Evolutionary conservation across 1,140 invertebrate species (phyloP), one percentile per base, ranked within the genome.

Genomic region (Doryteuthis pealeii): DNA sequence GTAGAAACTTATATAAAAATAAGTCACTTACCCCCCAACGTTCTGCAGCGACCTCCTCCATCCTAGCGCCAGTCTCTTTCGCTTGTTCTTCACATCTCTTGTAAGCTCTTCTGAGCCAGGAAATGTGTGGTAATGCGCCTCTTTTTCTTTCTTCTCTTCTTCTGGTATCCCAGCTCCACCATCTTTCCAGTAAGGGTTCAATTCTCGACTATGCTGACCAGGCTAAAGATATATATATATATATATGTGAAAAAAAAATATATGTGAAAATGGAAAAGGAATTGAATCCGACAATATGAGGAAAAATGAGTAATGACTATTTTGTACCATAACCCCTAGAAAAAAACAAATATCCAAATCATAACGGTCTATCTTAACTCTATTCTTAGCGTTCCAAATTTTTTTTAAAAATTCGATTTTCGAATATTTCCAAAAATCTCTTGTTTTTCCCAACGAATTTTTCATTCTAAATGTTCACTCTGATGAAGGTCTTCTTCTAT

Each of bases 131-230:
- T 12, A 32, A 22, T 18, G 1, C 6, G 40, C 22, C 15, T 66
- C 43, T 26, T 71, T 28, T 2, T 14, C 71, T 43, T 78, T 70
- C 70, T 35, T 54, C 22, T 74, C 68, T 22, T 82, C 79, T 31
- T 84, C 74, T 32, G 93, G 95, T 72, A 97, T 85, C 22, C 95
- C 95, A 67, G 90, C 91, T 15, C 95, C 95, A 74, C 94, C 94
- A 88, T 93, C 89, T 90, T 94, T 95, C 94, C 95, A 97, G 86
- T 96, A 94, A 1, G 95, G 95, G 90, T 98, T 98, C 67, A 96
- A 88, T 89, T 98, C 96, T 81, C 91, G 89, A 2, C 83, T 85
- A 83, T 92, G 92, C 77, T 92, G 92, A 2, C 92, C 92, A 54
- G 93, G 92, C 90, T 94, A 74, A n/a, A 15, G 72, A 75, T 77